Conservation (phyloP, 2,888 invertebrate genomes). For the Chaetogeoica ovagalla region DNA sequence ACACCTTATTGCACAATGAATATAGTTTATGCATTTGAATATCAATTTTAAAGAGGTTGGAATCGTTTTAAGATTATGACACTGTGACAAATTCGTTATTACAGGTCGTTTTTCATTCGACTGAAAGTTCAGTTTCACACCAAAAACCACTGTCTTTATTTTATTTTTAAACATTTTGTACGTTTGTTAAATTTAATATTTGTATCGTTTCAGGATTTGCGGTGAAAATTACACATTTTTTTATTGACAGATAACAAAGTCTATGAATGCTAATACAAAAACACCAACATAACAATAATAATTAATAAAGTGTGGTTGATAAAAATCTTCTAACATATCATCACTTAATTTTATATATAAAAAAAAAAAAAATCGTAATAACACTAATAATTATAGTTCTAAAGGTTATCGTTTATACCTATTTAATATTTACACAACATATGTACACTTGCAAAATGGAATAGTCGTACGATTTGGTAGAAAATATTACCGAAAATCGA, state of each 20-base stretch:
- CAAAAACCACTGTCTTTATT: too few species aligned
- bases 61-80: too few species aligned
- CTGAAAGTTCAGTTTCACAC: too few species aligned
- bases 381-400: neutral
- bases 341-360: neutral
- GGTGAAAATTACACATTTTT: constrained; percentile 1
- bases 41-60: too few species aligned
- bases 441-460: neutral
- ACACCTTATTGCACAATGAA: too few species aligned
- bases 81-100: too few species aligned
- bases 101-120: too few species aligned
- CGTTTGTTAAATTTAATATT: neutral
- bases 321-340: neutral
- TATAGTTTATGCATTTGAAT: too few species aligned
- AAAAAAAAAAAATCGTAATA: neutral
- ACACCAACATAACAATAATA: neutral
- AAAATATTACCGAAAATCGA: neutral
- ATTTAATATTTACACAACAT: neutral
- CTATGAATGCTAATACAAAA: neutral
- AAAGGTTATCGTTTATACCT: neutral
- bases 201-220: neutral
- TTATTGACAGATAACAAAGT: constrained; percentile 1
- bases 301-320: neutral
- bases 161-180: too few species aligned
- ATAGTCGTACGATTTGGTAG: neutral